Evolutionary conservation across 2,888 invertebrate genomes (phyloP).

Genomic region (Tachina grossa): DNA sequence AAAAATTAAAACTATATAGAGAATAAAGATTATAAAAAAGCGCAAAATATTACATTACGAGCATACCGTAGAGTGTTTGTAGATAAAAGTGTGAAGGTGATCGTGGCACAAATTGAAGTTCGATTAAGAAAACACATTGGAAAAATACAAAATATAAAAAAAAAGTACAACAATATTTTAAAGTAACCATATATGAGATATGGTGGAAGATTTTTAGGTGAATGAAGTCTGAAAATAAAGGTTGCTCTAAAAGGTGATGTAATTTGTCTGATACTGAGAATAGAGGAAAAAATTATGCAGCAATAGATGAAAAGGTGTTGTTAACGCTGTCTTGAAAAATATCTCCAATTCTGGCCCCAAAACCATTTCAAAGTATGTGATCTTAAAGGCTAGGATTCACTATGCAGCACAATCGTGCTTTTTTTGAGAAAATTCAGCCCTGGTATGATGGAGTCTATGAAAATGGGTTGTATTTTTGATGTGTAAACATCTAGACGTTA

Average conservation of each 20-base stretch:
- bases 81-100: conserved; percentile 69
- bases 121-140: conserved; percentile 49
- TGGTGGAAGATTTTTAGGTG: background rate
- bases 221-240: background rate
- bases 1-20: background rate
- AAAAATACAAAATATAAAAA: conserved; percentile 4
- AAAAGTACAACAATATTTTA: conserved; percentile 28
- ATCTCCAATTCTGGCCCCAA: no score
- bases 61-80: conserved; percentile 7
- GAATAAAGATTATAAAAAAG: conserved; percentile 36
- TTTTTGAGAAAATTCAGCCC: no score
- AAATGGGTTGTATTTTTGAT: no score
- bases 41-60: conserved; percentile 48
- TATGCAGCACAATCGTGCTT: no score
- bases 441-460: no score
- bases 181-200: conserved; percentile 3
- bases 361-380: no score
- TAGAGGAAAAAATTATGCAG: no score
- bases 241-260: background rate
- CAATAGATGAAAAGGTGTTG: no score
- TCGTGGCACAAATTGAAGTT: conserved; percentile 62
- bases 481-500: no score
- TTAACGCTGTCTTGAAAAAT: no score
- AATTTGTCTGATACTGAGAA: background rate
- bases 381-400: no score